Conservation (phyloP, 2,113 vertebrate genomes). For the Periophthalmus modestus region DNA sequence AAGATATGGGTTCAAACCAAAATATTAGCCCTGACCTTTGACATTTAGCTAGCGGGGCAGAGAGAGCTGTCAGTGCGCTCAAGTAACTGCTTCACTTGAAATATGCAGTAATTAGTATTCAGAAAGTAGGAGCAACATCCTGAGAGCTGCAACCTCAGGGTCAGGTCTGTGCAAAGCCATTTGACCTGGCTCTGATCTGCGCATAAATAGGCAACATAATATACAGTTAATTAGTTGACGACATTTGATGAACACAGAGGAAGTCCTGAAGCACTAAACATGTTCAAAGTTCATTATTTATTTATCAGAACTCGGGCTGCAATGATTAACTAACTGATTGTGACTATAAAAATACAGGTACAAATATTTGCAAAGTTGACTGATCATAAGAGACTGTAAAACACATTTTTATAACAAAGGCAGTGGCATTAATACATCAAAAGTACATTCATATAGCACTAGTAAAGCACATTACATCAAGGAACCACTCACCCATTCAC, state of each 20-base stretch:
- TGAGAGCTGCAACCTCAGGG: neutral
- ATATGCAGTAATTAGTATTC: slow-evolving; percentile 5
- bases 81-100: neutral
- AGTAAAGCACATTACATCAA: too few species aligned
- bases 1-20: neutral
- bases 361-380: too few species aligned
- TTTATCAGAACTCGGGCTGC: neutral
- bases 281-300: neutral
- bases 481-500: too few species aligned
- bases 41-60: neutral
- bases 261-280: neutral
- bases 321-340: too few species aligned
- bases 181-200: neutral
- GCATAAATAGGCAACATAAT: neutral
- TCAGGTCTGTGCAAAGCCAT: neutral
- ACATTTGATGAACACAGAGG: neutral
- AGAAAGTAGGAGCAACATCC: neutral
- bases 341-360: too few species aligned
- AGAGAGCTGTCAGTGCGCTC: neutral
- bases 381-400: too few species aligned
- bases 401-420: too few species aligned
- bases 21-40: slow-evolving; percentile 6
- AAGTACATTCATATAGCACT: too few species aligned
- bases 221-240: neutral
- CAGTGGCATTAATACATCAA: too few species aligned